Conservation (phyloP, 2,888 invertebrate genomes). For the Watsonalla cultraria region DNA sequence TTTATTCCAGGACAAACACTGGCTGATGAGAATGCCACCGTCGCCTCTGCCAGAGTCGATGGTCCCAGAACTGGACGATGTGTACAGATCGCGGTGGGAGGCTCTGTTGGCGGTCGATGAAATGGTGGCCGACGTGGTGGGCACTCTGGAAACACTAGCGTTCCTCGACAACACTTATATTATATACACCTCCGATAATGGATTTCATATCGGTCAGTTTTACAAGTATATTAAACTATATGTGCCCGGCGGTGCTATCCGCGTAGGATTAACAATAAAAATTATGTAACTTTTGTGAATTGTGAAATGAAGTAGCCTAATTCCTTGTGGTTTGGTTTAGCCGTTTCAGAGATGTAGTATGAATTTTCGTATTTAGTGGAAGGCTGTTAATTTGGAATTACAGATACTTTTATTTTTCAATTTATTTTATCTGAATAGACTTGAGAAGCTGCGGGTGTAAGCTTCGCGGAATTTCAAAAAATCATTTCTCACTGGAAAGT, state of each 20-base stretch:
- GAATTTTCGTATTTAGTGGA: too few relatives aligned
- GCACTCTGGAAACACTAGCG: slow-evolving; percentile 69
- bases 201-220: slow-evolving; percentile 89
- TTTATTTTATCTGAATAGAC: too few relatives aligned
- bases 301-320: too few relatives aligned
- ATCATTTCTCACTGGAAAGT: too few relatives aligned
- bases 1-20: slow-evolving; percentile 85
- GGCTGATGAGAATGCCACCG: slow-evolving; percentile 86
- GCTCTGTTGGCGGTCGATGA: slow-evolving; percentile 93
- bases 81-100: slow-evolving; percentile 87
- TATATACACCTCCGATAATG: slow-evolving; percentile 93
- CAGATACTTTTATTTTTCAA: too few relatives aligned
- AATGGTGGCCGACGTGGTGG: slow-evolving; percentile 82
- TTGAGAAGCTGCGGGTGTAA: too few relatives aligned
- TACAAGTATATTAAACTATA: not conserved
- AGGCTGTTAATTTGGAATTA: too few relatives aligned
- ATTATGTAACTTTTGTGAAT: not conserved
- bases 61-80: slow-evolving; percentile 81
- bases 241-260: too few relatives aligned
- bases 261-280: too few relatives aligned
- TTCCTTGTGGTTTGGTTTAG: too few relatives aligned
- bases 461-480: too few relatives aligned
- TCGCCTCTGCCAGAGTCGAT: slow-evolving; percentile 80
- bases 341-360: not conserved
- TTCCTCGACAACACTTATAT: slow-evolving; percentile 87